Percentiles rank a stretch among this genome's conserved stretches.
These are phyloP conservation scores for Camponotus fellah DNA, from an alignment of 2,888 invertebrate species.

Conservation along the genomic window DNA sequence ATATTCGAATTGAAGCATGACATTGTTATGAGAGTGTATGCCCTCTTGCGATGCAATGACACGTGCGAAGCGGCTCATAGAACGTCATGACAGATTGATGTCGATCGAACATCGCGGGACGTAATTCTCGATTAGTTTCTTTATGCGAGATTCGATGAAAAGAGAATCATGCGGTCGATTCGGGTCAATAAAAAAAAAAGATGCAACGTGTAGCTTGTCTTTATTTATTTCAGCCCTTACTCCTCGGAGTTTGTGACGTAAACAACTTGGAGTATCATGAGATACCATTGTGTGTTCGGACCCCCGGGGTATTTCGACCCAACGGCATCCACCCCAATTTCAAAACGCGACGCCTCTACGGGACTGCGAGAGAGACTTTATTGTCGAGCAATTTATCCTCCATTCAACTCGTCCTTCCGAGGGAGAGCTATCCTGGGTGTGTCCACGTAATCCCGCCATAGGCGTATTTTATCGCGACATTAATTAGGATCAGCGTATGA, in stretches of 20 bases:
- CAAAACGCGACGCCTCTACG: background rate
- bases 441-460: constrained; percentile 6
- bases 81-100: constrained; percentile 64
- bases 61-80: background rate
- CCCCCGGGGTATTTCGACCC: constrained; percentile 35
- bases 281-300: constrained; percentile 45
- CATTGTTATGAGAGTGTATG: constrained; percentile 13
- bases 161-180: constrained; percentile 23
- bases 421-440: constrained; percentile 19
- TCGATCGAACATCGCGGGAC: constrained; percentile 53
- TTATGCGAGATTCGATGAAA: constrained; percentile 45
- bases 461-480: constrained; percentile 24
- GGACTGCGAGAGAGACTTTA: constrained; percentile 50
- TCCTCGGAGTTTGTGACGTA: constrained; percentile 35
- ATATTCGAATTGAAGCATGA: constrained; percentile 13
- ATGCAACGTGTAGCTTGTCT: constrained; percentile 22
- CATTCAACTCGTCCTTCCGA: constrained; percentile 61
- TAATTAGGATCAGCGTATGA: constrained; percentile 43
- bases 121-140: constrained; percentile 37
- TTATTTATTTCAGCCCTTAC: constrained; percentile 29
- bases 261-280: constrained; percentile 48
- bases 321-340: constrained; percentile 33
- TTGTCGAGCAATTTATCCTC: constrained; percentile 73
- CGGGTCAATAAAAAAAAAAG: constrained; percentile 14
- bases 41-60: constrained; percentile 7